Base-by-base conservation (phyloP, 2,888 invertebrate species). In the Cistogaster globosa region DNA sequence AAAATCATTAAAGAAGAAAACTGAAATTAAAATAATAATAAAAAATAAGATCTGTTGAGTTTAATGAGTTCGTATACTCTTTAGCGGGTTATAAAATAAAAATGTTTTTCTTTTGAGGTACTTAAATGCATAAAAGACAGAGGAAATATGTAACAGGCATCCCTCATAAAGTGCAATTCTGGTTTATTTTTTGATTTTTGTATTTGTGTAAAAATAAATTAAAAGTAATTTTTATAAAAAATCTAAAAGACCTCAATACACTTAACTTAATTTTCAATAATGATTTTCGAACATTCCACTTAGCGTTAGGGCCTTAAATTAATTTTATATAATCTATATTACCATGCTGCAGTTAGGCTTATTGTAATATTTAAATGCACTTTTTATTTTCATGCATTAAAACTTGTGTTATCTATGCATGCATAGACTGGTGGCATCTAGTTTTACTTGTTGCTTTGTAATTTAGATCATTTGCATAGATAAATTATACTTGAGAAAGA, bases 391-490 rank as follows among this genome's bases (percentile, higher is more conserved):
- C 32, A 48, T n/a, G n/a, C 20, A 18, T 7, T 16, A 57, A 20
- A 20, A n/a, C 57, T 12, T 11, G 26, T 57, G 51, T 57, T 7
- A 67, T 9, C 14, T 36, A 26, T 26, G 26, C 4, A 4, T 26
- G 32, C 6, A 32, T n/a, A 22, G 12, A 32, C 42, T 63, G 72
- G 57, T 84, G 81, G 72, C 63, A 81, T 68, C 81, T 36, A 57
- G 72, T 63, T 77, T 55, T 57, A 58, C 57, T 68, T 84, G 84
- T 68, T 76, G 72, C 68, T 58, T 48, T 18, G 51, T 38, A 63
- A 81, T 84, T 69, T 53, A 81, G 80, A 84, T 84, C 62, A 63
- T 62, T 58, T 81, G 77, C 81, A 84, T 81, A 77, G 84, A 84
- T 84, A 77, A 69, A 69, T 76, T 71, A 45, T 75, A 60, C 20